phyloP scores from a whole-genome alignment of 2,797 vertebrate genomes.

The Chloroceryle amazona region DNA sequence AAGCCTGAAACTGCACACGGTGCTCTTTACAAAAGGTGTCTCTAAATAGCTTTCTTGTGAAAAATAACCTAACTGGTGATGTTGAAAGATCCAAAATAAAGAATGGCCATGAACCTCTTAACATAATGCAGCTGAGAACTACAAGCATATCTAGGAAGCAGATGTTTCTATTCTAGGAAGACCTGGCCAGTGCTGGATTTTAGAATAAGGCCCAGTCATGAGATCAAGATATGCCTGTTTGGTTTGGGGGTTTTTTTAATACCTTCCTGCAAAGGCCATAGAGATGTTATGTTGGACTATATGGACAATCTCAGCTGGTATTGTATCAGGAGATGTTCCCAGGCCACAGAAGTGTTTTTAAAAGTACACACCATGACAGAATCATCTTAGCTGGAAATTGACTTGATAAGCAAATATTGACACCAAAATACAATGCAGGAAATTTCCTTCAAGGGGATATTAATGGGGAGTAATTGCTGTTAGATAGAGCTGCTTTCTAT shows the following conservation, averaged over 20 bases:
- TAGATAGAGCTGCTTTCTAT: neutral
- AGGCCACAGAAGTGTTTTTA: neutral
- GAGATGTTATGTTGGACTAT: neutral
- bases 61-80: slow-evolving; percentile 1
- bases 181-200: neutral
- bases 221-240: neutral
- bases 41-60: slow-evolving; percentile 39
- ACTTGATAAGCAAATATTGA: neutral
- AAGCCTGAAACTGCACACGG: slow-evolving; percentile 92
- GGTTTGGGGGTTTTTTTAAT: neutral
- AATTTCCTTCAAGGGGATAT: neutral
- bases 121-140: neutral
- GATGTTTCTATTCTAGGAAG: neutral
- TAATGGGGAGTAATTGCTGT: neutral
- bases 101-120: neutral
- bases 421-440: neutral
- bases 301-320: neutral
- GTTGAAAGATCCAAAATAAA: neutral
- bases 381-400: neutral
- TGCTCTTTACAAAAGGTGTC: slow-evolving; percentile 93
- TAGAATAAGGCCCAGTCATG: neutral
- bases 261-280: neutral
- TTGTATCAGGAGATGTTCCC: neutral
- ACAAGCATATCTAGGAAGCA: neutral
- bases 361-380: neutral